Evolutionary conservation across 2,888 invertebrate species (phyloP), one percentile per base, ranked within the genome.

Genomic region (Anoplius nigerrimus): DNA sequence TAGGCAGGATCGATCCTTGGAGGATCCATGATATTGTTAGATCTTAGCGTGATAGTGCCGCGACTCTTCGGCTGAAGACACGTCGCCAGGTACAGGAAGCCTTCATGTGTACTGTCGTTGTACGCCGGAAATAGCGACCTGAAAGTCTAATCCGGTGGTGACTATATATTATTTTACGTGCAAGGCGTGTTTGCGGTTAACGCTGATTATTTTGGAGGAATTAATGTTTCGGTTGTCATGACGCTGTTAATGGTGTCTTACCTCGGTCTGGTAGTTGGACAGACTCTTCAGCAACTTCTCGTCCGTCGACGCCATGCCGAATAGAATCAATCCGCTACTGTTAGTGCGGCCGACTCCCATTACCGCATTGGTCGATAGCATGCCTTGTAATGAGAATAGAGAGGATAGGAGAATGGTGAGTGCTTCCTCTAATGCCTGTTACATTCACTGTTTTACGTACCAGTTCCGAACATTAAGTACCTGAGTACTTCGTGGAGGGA

Each of bases 1-100:
- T 96, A 97, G 72, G 94, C 93, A 0, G 95, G 94, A 84, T 96
- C 92, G 46, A 97, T 93, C 0, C 90, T 85, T 0, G 95, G 95
- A 20, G 92, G 91, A 11, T 90, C 90, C 0, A 90, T 86, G 6
- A 93, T 92, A 80, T 92, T 91, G 27, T 87, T 84, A 43, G 92
- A 91, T 15, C 86, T 87, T 0, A 96, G 84, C 0, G 90, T 90
- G 2, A 97, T 89, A 2, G 87, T 89, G 0, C 97, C 97, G 61
- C 93, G 90, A 70, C 95, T 95, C 56, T 90, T 89, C 0, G 96
- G 94, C 82, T 95, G 93, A 73, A 93, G 83, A 72, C 94, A 95
- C 1, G 90, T 92, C 0, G 92, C 90, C 8, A 95, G 89, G 71
- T 93, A 90, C 74, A 94, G 91, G 80, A 94, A 93, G 0, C 94